These are phyloP conservation scores for Rhizoglyphus robini DNA, from an alignment of 1,140 invertebrate genomes.

Conservation along the genomic window DNA sequence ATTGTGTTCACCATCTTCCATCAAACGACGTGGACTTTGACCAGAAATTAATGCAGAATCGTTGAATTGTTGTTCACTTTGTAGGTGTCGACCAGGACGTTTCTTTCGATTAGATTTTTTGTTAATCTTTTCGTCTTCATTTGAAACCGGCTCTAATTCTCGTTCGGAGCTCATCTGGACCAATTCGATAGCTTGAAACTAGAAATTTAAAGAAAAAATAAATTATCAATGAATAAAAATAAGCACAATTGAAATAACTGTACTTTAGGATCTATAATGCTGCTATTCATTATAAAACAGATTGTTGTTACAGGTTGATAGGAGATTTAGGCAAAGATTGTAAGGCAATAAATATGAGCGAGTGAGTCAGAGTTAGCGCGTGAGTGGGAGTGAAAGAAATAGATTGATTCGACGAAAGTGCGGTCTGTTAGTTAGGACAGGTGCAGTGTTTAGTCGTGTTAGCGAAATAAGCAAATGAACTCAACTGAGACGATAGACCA, in stretches of 20 bases:
- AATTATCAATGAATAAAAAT: not conserved
- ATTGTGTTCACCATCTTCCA: conserved; percentile 6
- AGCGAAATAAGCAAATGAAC: too few species aligned
- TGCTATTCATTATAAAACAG: conserved; percentile 2
- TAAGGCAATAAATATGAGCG: too few species aligned
- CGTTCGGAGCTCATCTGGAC: not conserved
- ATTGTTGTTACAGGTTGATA: too few species aligned
- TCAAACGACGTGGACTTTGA: conserved; percentile 18
- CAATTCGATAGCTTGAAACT: not conserved
- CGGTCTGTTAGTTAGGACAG: too few species aligned
- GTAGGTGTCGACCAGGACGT: not conserved
- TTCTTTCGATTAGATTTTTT: not conserved
- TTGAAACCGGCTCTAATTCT: not conserved
- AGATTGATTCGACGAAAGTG: too few species aligned
- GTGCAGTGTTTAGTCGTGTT: too few species aligned
- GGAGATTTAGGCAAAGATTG: too few species aligned
- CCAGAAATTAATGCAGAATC: conserved; percentile 2
- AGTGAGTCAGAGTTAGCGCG: too few species aligned
- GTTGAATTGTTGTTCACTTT: too few species aligned
- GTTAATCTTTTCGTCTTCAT: not conserved
- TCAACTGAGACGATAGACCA: too few species aligned
- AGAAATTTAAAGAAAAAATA: not conserved
- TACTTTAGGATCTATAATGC: conserved; percentile 2
- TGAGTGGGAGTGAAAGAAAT: too few species aligned
- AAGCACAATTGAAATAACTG: not conserved